A percentile compares a stretch with the other conserved stretches of the same genome.
Conservation (phyloP, 2,888 invertebrate species). For the Amblyteles armatorius region DNA sequence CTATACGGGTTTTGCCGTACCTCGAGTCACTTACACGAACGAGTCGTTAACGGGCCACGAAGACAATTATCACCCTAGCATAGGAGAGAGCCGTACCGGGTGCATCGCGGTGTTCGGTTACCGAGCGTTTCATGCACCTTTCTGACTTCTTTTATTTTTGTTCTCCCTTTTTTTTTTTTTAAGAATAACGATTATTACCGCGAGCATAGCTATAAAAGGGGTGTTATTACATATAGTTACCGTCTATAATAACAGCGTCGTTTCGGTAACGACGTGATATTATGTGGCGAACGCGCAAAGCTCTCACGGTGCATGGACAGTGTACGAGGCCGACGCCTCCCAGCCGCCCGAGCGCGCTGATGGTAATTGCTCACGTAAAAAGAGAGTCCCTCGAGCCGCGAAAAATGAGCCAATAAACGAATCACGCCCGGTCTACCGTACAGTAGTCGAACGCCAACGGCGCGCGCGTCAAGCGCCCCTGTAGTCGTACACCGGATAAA, state of each 20-base stretch:
- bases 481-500: conserved; percentile 15
- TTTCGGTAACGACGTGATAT: conserved; percentile 61
- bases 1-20: conserved; percentile 22
- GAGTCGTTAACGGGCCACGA: conserved; percentile 51
- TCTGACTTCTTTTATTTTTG: not conserved
- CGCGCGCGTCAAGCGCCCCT: not conserved
- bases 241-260: conserved; percentile 65
- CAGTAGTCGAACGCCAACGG: conserved; percentile 13
- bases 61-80: conserved; percentile 54
- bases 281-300: conserved; percentile 43
- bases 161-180: conserved; percentile 14
- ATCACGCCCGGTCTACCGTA: conserved; percentile 47
- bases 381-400: conserved; percentile 54
- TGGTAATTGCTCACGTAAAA: conserved; percentile 68
- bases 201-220: conserved; percentile 48
- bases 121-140: conserved; percentile 21
- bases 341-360: conserved; percentile 47
- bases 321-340: conserved; percentile 46
- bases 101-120: conserved; percentile 1
- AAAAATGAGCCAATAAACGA: conserved; percentile 68
- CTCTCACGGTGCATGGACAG: conserved; percentile 13
- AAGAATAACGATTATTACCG: conserved; percentile 66
- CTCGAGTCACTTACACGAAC: conserved; percentile 43
- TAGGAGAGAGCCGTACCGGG: not conserved
- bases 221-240: conserved; percentile 65